phyloP scores from a whole-genome alignment of 1,140 invertebrate species.

The Acromyrmex heyeri region DNA sequence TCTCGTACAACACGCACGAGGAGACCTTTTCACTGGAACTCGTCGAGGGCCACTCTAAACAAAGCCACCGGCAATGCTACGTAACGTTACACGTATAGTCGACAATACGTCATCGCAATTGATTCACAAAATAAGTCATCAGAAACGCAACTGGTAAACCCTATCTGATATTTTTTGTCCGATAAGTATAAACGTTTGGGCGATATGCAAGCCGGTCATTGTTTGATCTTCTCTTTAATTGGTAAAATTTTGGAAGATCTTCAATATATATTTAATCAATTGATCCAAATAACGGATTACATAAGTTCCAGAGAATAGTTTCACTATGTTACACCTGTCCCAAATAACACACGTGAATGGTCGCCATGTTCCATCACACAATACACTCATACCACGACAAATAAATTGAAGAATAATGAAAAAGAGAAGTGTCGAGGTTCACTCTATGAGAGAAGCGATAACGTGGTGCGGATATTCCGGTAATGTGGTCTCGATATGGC shows the following conservation, averaged over 20 bases:
- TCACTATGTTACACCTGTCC: constrained; percentile 12
- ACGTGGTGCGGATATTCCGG: constrained; percentile 25
- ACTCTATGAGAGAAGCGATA: constrained; percentile 39
- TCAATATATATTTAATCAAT: background rate
- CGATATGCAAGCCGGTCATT: background rate
- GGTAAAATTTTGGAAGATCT: background rate
- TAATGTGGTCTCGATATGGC: constrained; percentile 21
- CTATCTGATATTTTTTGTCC: background rate
- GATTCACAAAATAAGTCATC: constrained; percentile 47
- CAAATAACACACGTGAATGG: constrained; percentile 25
- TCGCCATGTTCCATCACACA: constrained; percentile 49
- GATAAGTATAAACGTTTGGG: background rate
- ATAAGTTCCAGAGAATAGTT: background rate
- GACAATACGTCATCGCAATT: constrained; percentile 32
- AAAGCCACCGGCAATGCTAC: constrained; percentile 28
- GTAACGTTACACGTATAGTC: background rate
- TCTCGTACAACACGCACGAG: constrained; percentile 38
- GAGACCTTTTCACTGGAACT: constrained; percentile 48
- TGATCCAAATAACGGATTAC: background rate
- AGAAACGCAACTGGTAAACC: background rate
- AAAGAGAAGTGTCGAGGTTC: constrained; percentile 23
- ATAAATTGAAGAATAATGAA: background rate
- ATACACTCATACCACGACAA: constrained; percentile 27
- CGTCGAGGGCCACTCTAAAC: constrained; percentile 46
- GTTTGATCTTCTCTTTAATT: background rate